Base-by-base conservation (phyloP, 2,888 invertebrate species). In the Drosophila prostipennis region DNA sequence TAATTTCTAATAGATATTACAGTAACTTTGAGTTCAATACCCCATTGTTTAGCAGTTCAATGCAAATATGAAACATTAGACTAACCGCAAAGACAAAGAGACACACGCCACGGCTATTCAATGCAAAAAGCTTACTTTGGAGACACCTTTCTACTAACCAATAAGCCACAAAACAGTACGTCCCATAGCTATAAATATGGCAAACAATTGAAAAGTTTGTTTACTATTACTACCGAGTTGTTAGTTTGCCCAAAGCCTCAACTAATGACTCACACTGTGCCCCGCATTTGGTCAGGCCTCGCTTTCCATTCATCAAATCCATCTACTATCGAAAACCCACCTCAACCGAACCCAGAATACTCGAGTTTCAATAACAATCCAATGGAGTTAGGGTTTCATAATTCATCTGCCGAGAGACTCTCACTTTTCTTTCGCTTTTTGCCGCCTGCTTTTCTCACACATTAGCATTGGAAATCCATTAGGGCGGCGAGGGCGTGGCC, bases 381-480 rank as follows among this genome's bases (percentile, higher is more conserved):
- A 46, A 80, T 79, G 52, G 69, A 71, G 78, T 72, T 81, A 75
- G 67, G 60, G 75, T 82, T 85, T 82, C 88, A 82, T 87, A 82
- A 85, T 60, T 82, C 86, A 82, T 79, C 81, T 85, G 72, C 13
- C 26, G 23, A 71, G 69, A 69, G 79, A 87, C 88, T 85, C 88
- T 87, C 81, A 85, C 81, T 87, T 87, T 81, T 59, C 29, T 51
- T 16, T 26, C 14, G 48, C 53, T 49, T 53, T 42, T 37, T 39
- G 55, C 55, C 55, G 56, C 56, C 46, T 7, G 45, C 56, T 68
- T 65, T 69, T 59, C 68, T 65, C 52, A 71, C 80, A 79, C 76
- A 81, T 82, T 87, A 82, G 73, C 81, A 82, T 82, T 85, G 82
- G 59, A 81, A 82, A 87, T 43, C 77, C 87, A 82, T 82, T 85